These are phyloP conservation scores for Anhinga anhinga DNA, from an alignment of 2,113 vertebrate species.

Conservation along the genomic window DNA sequence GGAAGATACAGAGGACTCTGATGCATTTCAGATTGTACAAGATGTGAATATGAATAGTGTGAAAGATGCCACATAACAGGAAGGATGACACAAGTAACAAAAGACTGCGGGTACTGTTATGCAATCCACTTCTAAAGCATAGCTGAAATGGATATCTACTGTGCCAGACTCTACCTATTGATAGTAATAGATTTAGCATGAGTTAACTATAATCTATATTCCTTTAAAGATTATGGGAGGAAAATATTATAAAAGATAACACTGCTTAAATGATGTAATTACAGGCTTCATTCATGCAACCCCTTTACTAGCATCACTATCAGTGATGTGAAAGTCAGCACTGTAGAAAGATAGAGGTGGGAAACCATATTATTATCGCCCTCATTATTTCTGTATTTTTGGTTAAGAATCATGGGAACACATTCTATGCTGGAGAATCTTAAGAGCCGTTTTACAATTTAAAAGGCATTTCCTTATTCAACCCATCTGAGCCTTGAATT, in stretches of 20 bases:
- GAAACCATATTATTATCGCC: background rate
- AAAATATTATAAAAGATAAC: slow-evolving; percentile 17
- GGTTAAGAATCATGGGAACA: background rate
- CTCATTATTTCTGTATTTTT: background rate
- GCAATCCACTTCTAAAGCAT: background rate
- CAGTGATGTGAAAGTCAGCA: background rate
- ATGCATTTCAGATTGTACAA: slow-evolving; percentile 15
- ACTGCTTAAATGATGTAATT: background rate
- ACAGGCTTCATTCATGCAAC: background rate
- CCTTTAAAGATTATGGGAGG: slow-evolving; percentile 12
- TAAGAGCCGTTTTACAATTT: background rate
- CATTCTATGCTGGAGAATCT: background rate
- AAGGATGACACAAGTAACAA: background rate
- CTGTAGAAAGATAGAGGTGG: background rate
- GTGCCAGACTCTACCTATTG: background rate
- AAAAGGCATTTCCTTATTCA: background rate
- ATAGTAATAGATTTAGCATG: background rate
- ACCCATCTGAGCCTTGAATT: background rate
- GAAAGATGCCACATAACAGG: background rate
- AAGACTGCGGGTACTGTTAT: background rate
- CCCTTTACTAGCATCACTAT: background rate
- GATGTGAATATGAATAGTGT: background rate
- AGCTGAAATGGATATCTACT: background rate
- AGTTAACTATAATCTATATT: background rate
- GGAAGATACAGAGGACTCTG: background rate